phyloP scores from a whole-genome alignment of 2,797 vertebrate species.

The Chanos chanos region DNA sequence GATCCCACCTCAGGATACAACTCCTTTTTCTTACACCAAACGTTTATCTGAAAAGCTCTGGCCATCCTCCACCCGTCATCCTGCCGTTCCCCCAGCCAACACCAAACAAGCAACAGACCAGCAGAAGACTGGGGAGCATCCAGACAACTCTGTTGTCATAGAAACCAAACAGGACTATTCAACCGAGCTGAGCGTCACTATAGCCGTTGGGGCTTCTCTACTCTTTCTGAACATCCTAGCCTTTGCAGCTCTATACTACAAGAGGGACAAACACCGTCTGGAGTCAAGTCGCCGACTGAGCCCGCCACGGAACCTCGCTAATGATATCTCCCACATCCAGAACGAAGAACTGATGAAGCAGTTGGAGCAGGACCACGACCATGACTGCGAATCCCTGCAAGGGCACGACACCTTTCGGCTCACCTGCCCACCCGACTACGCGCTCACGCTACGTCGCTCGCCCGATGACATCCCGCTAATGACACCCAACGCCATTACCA shows the following conservation, averaged over 20 bases:
- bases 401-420: constrained; percentile 79
- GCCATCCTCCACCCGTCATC: constrained; percentile 87
- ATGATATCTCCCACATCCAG: constrained; percentile 85
- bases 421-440: constrained; percentile 91
- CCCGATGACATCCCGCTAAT: constrained; percentile 91
- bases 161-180: constrained; percentile 89
- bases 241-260: constrained; percentile 91
- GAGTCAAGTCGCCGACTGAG: constrained; percentile 87
- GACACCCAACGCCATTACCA: constrained; percentile 93
- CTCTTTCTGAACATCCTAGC: constrained; percentile 94
- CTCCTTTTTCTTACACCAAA: constrained; percentile 89
- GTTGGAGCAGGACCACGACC: constrained; percentile 79
- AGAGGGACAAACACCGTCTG: constrained; percentile 91
- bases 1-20: constrained; percentile 90
- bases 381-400: constrained; percentile 77
- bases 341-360: constrained; percentile 95
- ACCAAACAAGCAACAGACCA: constrained; percentile 83
- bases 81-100: constrained; percentile 81
- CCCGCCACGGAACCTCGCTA: constrained; percentile 81
- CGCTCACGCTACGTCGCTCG: constrained; percentile 88
- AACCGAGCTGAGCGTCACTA: constrained; percentile 91
- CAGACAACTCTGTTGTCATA: constrained; percentile 78
- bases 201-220: constrained; percentile 90
- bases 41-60: constrained; percentile 84
- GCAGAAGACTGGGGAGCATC: constrained; percentile 73